These are phyloP conservation scores for Polyommatus icarus DNA, from an alignment of 2,888 invertebrate species.

Conservation along the genomic window DNA sequence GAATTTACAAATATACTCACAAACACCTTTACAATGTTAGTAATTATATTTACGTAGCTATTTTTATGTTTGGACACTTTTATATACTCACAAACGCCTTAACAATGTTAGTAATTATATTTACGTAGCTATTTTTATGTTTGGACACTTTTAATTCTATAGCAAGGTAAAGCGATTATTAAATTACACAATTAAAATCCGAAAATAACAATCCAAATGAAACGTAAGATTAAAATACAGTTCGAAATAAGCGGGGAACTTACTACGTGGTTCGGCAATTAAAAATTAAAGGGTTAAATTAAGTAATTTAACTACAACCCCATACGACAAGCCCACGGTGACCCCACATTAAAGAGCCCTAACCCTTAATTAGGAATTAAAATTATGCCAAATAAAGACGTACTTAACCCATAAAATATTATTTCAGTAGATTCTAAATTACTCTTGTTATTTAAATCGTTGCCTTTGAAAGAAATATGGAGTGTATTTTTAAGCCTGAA, in stretches of 20 bases:
- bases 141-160: neutral
- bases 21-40: neutral
- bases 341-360: slow-evolving; percentile 16
- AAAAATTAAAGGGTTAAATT: slow-evolving; percentile 11
- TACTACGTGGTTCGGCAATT: neutral
- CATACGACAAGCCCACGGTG: neutral
- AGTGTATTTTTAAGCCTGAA: neutral
- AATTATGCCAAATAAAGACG: neutral
- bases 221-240: neutral
- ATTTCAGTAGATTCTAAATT: neutral
- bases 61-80: no score
- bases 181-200: neutral
- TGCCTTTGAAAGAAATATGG: neutral
- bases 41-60: neutral
- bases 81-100: neutral
- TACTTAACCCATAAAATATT: neutral
- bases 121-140: neutral
- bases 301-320: slow-evolving; percentile 16
- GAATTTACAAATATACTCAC: no score
- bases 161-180: no score
- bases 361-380: slow-evolving; percentile 12
- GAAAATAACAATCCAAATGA: neutral
- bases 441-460: neutral
- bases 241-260: neutral
- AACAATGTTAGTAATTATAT: neutral